Evolutionary conservation across 2,888 invertebrate species (phyloP).

Genomic region (Nebria salina): DNA sequence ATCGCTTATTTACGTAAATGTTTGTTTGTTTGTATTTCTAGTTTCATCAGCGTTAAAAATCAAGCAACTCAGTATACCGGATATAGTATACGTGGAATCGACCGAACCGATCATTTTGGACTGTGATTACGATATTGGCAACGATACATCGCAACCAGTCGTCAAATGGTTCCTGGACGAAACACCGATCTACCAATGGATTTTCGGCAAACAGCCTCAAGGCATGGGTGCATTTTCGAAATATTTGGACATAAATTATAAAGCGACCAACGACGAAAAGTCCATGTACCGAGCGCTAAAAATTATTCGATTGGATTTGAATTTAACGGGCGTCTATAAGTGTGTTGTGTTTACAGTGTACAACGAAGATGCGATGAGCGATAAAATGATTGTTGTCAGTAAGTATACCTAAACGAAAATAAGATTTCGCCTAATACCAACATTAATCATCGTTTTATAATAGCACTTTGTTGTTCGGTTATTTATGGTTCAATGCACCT

Average conservation of each 20-base stretch:
- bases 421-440: not conserved
- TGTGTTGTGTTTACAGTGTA: slow-evolving; percentile 66
- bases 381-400: slow-evolving; percentile 68
- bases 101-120: slow-evolving; percentile 61
- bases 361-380: slow-evolving; percentile 61
- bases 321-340: slow-evolving; percentile 66
- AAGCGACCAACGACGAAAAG: slow-evolving; percentile 59
- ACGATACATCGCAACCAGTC: slow-evolving; percentile 59
- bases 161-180: slow-evolving; percentile 65
- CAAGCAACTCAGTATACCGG: slow-evolving; percentile 54
- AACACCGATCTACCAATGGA: slow-evolving; percentile 65
- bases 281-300: slow-evolving; percentile 67
- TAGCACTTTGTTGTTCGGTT: too few species aligned
- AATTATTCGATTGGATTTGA: slow-evolving; percentile 63
- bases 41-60: slow-evolving; percentile 54
- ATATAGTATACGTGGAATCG: slow-evolving; percentile 51
- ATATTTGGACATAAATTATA: slow-evolving; percentile 61
- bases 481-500: too few species aligned
- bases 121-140: slow-evolving; percentile 63
- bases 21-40: slow-evolving; percentile 50
- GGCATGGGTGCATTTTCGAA: slow-evolving; percentile 58
- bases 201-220: slow-evolving; percentile 57
- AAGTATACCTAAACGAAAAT: slow-evolving; percentile 57
- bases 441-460: too few species aligned
- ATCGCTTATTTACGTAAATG: not conserved